Conservation (phyloP, 2,888 invertebrate genomes). For the Drosophila atripex region DNA sequence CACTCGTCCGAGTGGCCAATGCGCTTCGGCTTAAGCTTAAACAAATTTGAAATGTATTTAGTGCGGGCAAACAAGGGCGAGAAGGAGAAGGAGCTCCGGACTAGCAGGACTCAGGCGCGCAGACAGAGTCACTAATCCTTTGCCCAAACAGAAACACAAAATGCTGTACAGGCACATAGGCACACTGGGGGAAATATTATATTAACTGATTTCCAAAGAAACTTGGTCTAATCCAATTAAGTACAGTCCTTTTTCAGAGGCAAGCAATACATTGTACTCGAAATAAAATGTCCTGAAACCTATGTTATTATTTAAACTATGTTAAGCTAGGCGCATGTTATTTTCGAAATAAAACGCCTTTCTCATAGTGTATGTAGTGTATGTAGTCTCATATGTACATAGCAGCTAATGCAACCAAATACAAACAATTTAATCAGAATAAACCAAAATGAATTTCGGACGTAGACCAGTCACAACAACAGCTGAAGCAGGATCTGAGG, state of each 20-base stretch:
- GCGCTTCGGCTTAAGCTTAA: conserved; percentile 70
- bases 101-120: conserved; percentile 29
- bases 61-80: conserved; percentile 62
- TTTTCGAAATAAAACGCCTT: not conserved
- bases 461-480: conserved; percentile 30
- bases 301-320: not conserved
- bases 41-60: conserved; percentile 78
- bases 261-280: not conserved
- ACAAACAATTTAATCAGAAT: conserved; percentile 79
- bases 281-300: not conserved
- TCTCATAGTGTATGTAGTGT: conserved; percentile 7
- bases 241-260: too few species aligned
- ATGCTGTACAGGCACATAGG: conserved; percentile 24
- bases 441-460: conserved; percentile 75
- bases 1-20: conserved; percentile 43
- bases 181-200: conserved; percentile 22
- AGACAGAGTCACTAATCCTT: conserved; percentile 64
- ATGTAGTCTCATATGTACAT: too few species aligned
- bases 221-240: not conserved
- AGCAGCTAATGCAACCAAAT: conserved; percentile 75
- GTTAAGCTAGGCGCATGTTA: not conserved
- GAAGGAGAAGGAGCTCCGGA: conserved; percentile 12
- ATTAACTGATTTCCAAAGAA: not conserved
- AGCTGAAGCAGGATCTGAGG: conserved; percentile 6
- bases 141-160: conserved; percentile 46